Percentiles rank a stretch among this genome's conserved stretches.
These are phyloP conservation scores for Caenorhabditis brenneri DNA, from an alignment of 1,140 invertebrate genomes.

Conservation along the genomic window DNA sequence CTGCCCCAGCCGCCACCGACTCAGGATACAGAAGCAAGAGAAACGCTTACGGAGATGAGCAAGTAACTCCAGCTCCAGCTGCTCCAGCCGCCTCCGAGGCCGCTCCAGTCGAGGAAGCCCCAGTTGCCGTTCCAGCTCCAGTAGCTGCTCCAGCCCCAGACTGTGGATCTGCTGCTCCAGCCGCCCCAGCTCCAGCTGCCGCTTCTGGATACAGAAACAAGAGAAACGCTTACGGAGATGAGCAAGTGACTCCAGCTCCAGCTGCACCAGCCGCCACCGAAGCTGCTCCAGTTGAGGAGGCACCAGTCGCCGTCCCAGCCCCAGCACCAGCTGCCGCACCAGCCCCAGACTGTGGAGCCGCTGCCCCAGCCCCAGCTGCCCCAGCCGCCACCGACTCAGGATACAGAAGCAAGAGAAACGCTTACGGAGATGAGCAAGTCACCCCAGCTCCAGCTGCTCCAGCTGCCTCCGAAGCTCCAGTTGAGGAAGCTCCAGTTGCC, in stretches of 20 bases:
- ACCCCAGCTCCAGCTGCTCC: constrained; percentile 21
- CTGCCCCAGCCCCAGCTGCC: background rate
- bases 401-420: constrained; percentile 16
- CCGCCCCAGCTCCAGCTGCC: constrained; percentile 1
- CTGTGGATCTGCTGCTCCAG: background rate
- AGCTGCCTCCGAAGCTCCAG: background rate
- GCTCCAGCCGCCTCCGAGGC: background rate
- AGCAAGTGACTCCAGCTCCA: constrained; percentile 19
- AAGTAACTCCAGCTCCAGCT: constrained; percentile 27
- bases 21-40: background rate
- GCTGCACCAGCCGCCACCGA: background rate
- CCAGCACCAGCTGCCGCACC: constrained; percentile 26
- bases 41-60: constrained; percentile 33
- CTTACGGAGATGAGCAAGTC: constrained; percentile 31
- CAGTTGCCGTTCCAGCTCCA: background rate
- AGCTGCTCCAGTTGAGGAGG: constrained; percentile 20
- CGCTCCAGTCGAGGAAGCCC: background rate
- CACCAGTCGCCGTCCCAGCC: constrained; percentile 8
- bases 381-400: constrained; percentile 3
- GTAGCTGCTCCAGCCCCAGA: constrained; percentile 18
- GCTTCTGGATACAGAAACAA: constrained; percentile 35
- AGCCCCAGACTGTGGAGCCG: constrained; percentile 7
- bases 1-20: constrained; percentile 16
- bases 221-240: constrained; percentile 35
- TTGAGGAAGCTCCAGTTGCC: background rate